phyloP scores from a whole-genome alignment of 2,888 invertebrate species.

The Tipula vernalis region DNA sequence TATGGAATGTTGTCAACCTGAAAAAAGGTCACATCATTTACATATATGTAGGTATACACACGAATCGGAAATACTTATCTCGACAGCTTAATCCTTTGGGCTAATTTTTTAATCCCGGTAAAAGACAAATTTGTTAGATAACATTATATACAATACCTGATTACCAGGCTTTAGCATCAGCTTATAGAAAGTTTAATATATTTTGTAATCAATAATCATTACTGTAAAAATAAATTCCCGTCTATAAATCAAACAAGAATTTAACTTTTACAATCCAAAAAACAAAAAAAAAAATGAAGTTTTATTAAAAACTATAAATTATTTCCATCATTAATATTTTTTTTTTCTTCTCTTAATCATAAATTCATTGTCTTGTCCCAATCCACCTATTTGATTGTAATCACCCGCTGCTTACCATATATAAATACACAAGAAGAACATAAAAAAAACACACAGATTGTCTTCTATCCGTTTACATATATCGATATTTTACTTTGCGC shows the following conservation, averaged over 20 bases:
- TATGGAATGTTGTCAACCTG: background rate
- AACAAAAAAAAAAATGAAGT: background rate
- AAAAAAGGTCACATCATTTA: background rate
- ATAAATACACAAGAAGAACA: background rate
- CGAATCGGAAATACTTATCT: background rate
- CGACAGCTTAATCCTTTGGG: background rate
- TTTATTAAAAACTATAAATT: background rate
- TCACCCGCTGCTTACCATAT: background rate
- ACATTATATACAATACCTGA: background rate
- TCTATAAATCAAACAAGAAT: background rate
- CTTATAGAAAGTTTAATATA: background rate
- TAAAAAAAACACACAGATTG: background rate
- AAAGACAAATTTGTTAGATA: background rate
- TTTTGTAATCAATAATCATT: background rate
- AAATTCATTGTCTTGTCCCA: conserved; percentile 4
- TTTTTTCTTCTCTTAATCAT: background rate
- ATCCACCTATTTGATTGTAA: conserved; percentile 4
- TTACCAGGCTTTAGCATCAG: background rate
- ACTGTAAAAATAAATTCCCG: background rate
- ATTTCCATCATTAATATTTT: background rate
- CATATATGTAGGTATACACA: too few species aligned
- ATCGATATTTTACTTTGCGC: background rate
- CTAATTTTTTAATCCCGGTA: background rate
- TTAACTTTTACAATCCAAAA: background rate
- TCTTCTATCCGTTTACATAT: background rate